Evolutionary conservation across 2,113 vertebrate genomes (phyloP).

Genomic region (Scortum barcoo): DNA sequence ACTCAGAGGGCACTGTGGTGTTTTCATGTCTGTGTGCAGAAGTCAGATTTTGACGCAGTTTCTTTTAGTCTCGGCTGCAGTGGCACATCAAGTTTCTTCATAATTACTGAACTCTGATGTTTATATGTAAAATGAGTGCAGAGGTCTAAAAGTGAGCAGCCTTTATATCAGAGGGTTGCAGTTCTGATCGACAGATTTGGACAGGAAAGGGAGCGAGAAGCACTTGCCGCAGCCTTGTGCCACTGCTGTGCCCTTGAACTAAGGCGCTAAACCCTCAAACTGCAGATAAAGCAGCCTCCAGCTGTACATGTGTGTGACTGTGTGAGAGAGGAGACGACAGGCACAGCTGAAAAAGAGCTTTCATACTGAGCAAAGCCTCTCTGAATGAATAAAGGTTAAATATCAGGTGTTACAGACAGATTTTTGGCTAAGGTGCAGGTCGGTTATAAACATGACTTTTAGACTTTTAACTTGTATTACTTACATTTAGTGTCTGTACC

Average conservation of each 20-base stretch:
- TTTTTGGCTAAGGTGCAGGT: neutral
- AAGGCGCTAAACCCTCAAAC: neutral
- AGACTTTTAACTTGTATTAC: too few relatives aligned
- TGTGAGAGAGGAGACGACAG: neutral
- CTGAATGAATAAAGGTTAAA: neutral
- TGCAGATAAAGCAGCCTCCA: conserved; percentile 6
- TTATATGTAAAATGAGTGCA: neutral
- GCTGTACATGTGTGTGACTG: neutral
- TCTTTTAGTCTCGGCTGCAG: neutral
- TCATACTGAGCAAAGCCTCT: neutral
- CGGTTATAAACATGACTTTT: neutral
- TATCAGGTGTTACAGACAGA: neutral
- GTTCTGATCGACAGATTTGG: neutral
- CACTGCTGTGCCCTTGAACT: conserved; percentile 8
- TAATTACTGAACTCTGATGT: neutral
- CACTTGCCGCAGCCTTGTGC: neutral
- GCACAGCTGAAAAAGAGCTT: neutral
- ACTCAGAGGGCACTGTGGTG: neutral
- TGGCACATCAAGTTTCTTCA: too few relatives aligned
- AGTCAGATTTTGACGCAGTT: neutral
- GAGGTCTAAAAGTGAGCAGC: neutral
- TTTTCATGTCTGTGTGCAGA: neutral
- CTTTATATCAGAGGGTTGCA: neutral
- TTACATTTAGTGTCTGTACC: too few relatives aligned
- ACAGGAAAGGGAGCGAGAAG: neutral